Conservation (phyloP, 2,888 invertebrate genomes). For the Archaeoteleia sp. region DNA sequence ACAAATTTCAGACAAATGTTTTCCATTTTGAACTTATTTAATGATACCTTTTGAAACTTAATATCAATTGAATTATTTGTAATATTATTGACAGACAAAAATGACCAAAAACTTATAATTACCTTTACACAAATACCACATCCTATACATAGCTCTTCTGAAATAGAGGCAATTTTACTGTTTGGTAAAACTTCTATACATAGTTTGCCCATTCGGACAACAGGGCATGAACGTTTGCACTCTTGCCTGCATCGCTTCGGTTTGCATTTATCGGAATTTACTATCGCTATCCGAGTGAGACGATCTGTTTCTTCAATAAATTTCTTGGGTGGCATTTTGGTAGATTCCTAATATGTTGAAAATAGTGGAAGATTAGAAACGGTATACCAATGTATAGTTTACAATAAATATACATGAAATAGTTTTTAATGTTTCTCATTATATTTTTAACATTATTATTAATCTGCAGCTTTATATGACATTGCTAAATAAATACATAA, state of each 20-base stretch:
- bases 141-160: conserved; percentile 98
- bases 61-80: no score
- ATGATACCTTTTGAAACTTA: no score
- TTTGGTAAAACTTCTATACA: conserved; percentile 98
- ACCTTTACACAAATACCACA: conserved; percentile 99
- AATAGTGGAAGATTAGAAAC: no score
- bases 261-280: conserved; percentile 98
- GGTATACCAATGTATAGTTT: no score
- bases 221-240: conserved; percentile 99
- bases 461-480: no score
- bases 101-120: conserved; percentile 51
- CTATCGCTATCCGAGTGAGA: conserved; percentile 97
- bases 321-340: conserved; percentile 81
- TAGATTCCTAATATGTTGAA: no score
- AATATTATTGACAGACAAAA: no score
- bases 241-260: conserved; percentile 99
- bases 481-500: no score
- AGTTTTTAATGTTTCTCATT: no score
- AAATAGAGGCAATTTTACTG: conserved; percentile 97
- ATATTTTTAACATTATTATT: no score
- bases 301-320: conserved; percentile 91
- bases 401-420: no score
- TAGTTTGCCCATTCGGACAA: conserved; percentile 98
- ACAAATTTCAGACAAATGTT: conserved; percentile 3
- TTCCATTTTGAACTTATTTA: no score